These are phyloP conservation scores for Osedax frankpressi DNA, from an alignment of 2,888 invertebrate species.

Conservation along the genomic window DNA sequence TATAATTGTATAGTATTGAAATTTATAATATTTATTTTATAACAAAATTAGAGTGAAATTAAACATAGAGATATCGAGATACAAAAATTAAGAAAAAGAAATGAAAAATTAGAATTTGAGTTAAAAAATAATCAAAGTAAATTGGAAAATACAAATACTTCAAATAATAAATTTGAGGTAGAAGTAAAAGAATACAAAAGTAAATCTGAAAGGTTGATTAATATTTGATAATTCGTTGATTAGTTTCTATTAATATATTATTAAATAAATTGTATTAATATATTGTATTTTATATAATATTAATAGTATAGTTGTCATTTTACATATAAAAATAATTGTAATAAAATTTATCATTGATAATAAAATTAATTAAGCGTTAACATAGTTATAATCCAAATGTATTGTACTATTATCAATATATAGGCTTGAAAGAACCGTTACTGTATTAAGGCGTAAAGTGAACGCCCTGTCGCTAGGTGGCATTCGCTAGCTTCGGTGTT, in stretches of 20 bases:
- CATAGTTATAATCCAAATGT: no score
- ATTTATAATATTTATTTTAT: no score
- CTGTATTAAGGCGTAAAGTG: background rate
- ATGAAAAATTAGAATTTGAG: background rate
- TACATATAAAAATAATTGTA: no score
- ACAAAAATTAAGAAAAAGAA: background rate
- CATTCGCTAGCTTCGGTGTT: background rate
- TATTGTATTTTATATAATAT: no score
- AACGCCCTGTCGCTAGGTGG: background rate
- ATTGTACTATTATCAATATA: no score
- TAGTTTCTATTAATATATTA: no score
- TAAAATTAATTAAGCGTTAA: no score
- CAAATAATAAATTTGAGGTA: background rate
- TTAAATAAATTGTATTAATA: no score
- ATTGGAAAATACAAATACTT: background rate
- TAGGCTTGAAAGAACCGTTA: background rate
- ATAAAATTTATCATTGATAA: no score
- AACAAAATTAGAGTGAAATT: background rate
- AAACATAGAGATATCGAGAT: background rate
- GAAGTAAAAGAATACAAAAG: background rate
- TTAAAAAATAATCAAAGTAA: background rate
- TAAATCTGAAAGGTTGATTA: background rate
- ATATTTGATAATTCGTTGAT: background rate
- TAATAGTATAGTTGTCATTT: no score
- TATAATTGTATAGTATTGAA: no score